A percentile compares a stretch with the other conserved stretches of the same genome.
These are phyloP conservation scores for Periophthalmus magnuspinnatus DNA, from an alignment of 2,797 vertebrate genomes.

Conservation along the genomic window DNA sequence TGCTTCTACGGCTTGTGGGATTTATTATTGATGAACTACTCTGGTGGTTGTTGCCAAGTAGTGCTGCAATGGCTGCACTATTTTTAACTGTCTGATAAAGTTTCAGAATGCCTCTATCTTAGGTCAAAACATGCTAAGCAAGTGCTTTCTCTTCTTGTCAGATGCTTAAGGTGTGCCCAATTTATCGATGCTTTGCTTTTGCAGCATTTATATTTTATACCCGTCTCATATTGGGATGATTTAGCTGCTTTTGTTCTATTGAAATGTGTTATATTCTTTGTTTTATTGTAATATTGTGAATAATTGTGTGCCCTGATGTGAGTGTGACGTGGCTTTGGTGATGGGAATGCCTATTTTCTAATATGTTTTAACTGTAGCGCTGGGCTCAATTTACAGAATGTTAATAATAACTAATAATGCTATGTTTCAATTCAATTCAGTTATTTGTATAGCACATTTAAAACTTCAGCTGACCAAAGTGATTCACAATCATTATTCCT, in stretches of 20 bases:
- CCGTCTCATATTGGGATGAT: constrained; percentile 7
- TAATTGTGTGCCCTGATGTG: constrained; percentile 66
- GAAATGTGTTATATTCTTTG: constrained; percentile 6
- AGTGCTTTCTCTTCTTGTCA: constrained; percentile 33
- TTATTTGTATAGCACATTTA: too few relatives aligned
- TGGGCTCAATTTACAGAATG: constrained; percentile 7
- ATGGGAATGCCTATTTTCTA: constrained; percentile 49
- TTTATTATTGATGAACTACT: constrained; percentile 53
- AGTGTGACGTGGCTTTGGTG: constrained; percentile 69
- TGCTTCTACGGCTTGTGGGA: constrained; percentile 43
- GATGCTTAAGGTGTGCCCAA: constrained; percentile 26
- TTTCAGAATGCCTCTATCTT: constrained; percentile 9
- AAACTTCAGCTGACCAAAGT: too few relatives aligned
- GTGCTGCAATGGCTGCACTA: constrained; percentile 18
- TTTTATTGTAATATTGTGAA: constrained; percentile 37
- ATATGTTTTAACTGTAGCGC: constrained; percentile 19
- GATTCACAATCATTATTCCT: not conserved
- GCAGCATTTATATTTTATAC: constrained; percentile 15
- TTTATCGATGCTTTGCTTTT: constrained; percentile 16
- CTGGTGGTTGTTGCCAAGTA: constrained; percentile 36
- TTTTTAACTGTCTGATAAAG: constrained; percentile 36
- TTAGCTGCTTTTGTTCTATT: constrained; percentile 11
- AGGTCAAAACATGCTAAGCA: constrained; percentile 8
- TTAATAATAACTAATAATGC: constrained; percentile 24
- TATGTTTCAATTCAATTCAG: not conserved